Conservation (phyloP, 2,888 invertebrate species). For the Iselma pallidipennis region DNA sequence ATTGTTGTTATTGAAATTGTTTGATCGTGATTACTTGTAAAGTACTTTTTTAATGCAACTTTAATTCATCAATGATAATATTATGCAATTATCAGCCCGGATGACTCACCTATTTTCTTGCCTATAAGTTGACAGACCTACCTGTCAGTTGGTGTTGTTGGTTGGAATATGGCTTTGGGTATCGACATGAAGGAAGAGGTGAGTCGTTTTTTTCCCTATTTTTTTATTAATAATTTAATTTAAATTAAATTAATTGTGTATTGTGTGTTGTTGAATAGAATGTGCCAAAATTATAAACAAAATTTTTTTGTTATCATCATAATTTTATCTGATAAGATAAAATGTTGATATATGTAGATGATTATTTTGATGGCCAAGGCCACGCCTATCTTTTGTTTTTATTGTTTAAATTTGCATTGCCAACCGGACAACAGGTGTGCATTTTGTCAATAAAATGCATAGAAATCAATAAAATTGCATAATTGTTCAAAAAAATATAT, state of each 20-base stretch:
- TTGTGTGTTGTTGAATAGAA: constrained; percentile 6
- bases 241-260: constrained; percentile 9
- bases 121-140: background rate
- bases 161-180: constrained; percentile 50
- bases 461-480: no score
- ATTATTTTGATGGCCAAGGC: constrained; percentile 42
- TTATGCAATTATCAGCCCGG: background rate
- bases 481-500: no score
- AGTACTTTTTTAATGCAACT: background rate
- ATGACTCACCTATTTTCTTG: background rate
- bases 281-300: constrained; percentile 11
- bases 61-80: background rate
- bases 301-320: constrained; percentile 21
- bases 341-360: constrained; percentile 13
- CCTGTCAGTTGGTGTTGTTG: constrained; percentile 7
- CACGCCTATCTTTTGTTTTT: constrained; percentile 49
- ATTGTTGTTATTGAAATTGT: background rate
- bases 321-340: constrained; percentile 31
- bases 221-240: background rate
- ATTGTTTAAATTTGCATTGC: constrained; percentile 13
- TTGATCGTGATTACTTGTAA: background rate
- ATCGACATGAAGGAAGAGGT: constrained; percentile 53
- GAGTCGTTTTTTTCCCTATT: constrained; percentile 31
- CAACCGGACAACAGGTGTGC: constrained; percentile 23
- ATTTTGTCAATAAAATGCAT: no score